Percentiles rank a stretch among this genome's conserved stretches.
phyloP scores from a whole-genome alignment of 1,140 invertebrate genomes.

The Panulirus ornatus region DNA sequence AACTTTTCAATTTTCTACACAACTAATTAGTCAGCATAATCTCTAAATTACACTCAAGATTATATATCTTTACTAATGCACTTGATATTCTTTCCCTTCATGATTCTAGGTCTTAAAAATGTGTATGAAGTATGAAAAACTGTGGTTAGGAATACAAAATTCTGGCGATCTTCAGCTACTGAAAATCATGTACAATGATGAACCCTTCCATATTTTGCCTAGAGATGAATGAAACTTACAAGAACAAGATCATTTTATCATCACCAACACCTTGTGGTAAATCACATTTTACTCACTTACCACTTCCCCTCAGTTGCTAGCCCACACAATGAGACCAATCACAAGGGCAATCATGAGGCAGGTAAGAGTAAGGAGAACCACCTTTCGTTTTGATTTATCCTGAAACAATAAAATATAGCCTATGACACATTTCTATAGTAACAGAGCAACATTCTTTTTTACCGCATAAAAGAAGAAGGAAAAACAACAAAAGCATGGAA shows the following conservation, averaged over 20 bases:
- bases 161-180: background rate
- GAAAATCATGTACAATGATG: background rate
- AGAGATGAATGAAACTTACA: background rate
- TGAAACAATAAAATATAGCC: constrained; percentile 5
- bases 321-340: constrained; percentile 60
- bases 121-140: background rate
- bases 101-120: background rate
- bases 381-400: constrained; percentile 60
- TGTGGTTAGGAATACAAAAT: background rate
- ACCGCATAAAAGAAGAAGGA: too few relatives aligned
- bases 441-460: background rate
- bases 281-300: background rate
- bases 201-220: background rate
- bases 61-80: too few relatives aligned
- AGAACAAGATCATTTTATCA: background rate
- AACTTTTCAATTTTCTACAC: too few relatives aligned
- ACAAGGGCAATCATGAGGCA: constrained; percentile 55
- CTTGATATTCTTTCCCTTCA: too few relatives aligned
- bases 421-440: background rate
- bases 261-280: background rate
- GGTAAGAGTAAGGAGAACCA: constrained; percentile 52
- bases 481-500: background rate
- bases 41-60: too few relatives aligned
- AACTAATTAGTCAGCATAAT: too few relatives aligned
- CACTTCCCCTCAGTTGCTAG: constrained; percentile 39